These are phyloP conservation scores for Redunca redunca DNA, from an alignment of 2,113 vertebrate genomes.

Conservation along the genomic window DNA sequence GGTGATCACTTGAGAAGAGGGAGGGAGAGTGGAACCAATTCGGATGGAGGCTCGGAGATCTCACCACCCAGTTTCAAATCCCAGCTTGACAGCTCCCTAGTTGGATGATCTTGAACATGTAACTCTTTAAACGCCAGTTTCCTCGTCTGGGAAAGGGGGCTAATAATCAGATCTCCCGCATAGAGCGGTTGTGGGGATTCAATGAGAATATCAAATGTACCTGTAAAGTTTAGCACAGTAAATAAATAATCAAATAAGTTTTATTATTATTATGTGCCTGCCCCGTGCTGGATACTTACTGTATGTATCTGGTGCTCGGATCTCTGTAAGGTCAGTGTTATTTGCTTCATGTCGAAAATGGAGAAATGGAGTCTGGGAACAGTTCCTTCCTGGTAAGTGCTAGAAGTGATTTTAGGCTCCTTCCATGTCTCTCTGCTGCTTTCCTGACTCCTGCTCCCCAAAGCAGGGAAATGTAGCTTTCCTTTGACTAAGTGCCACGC, in stretches of 20 bases:
- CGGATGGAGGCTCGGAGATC: background rate
- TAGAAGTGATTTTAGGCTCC: background rate
- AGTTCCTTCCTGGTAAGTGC: background rate
- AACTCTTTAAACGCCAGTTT: background rate
- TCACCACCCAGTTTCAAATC: background rate
- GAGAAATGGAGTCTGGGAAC: background rate
- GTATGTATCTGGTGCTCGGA: background rate
- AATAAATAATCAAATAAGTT: background rate
- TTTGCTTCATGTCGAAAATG: background rate
- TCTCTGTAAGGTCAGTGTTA: background rate
- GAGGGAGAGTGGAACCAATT: background rate
- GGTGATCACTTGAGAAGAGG: background rate
- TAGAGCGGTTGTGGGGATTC: background rate
- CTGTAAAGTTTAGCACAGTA: background rate
- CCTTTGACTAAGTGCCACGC: too few species aligned
- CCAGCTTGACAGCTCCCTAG: background rate
- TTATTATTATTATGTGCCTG: background rate
- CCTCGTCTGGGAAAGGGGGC: background rate
- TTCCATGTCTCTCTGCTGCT: background rate
- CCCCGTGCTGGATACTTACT: background rate
- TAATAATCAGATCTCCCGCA: background rate
- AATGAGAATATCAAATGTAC: background rate
- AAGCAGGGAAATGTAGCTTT: background rate
- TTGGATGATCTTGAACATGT: background rate
- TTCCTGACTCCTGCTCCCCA: background rate